These are phyloP conservation scores for Dryoscopus gambensis DNA, from an alignment of 2,113 vertebrate species.

Conservation along the genomic window DNA sequence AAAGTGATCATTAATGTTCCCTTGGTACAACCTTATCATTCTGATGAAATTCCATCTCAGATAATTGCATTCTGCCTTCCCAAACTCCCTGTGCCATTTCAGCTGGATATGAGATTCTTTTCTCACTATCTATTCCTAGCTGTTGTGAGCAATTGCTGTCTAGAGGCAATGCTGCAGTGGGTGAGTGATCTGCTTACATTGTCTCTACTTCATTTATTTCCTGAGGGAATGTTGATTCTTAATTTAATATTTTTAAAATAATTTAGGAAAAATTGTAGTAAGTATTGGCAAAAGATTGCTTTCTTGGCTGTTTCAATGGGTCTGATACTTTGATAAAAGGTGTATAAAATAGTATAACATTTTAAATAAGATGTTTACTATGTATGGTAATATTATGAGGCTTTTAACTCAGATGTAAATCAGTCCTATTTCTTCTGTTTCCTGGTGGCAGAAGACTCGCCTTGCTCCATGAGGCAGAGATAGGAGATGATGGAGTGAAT, in stretches of 20 bases:
- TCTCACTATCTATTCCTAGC: not conserved
- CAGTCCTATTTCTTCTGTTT: not conserved
- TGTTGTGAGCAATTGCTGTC: not conserved
- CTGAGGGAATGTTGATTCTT: not conserved
- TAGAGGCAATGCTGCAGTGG: not conserved
- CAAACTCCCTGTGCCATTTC: not conserved
- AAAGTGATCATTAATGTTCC: not conserved
- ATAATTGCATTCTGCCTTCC: not conserved
- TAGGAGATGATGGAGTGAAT: not conserved
- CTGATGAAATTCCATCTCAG: not conserved
- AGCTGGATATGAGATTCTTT: conserved; percentile 3
- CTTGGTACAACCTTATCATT: not conserved
- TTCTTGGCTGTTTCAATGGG: not conserved
- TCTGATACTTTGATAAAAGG: not conserved
- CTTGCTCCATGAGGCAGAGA: not conserved
- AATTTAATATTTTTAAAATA: not conserved
- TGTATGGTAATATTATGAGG: not conserved
- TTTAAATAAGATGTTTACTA: not conserved
- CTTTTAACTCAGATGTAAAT: not conserved
- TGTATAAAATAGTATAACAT: not conserved
- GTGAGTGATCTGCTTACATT: not conserved
- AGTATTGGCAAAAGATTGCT: not conserved
- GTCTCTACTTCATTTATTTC: not conserved
- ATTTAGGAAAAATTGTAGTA: not conserved
- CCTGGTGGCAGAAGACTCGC: not conserved